A percentile compares a stretch with the other conserved stretches of the same genome.
phyloP scores from a whole-genome alignment of 2,113 vertebrate genomes.

The Channa maculata region DNA sequence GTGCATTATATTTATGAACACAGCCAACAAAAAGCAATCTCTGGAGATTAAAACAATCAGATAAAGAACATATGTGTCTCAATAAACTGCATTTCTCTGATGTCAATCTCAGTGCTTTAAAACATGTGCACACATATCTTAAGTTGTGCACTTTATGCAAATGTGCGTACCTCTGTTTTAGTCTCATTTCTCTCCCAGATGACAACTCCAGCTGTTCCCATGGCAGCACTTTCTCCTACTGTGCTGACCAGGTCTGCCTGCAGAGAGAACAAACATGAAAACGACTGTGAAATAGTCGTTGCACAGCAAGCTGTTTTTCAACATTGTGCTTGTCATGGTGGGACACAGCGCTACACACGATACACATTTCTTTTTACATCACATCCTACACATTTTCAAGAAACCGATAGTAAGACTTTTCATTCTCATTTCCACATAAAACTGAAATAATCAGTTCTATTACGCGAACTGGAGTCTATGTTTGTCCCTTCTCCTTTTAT shows the following conservation, averaged over 20 bases:
- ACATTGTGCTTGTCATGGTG: neutral
- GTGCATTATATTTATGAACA: no score
- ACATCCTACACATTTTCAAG: neutral
- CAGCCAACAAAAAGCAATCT: no score
- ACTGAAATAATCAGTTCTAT: neutral
- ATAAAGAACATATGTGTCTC: no score
- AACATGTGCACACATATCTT: neutral
- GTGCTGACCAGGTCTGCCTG: conserved; percentile 90
- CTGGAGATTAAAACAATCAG: no score
- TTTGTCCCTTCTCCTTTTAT: neutral
- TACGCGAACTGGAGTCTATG: neutral
- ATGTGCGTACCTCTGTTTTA: conserved; percentile 79
- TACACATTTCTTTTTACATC: neutral
- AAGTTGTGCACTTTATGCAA: conserved; percentile 7
- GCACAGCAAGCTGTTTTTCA: neutral
- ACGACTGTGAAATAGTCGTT: neutral
- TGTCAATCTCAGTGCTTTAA: no score
- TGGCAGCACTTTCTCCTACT: conserved; percentile 90
- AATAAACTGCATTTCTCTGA: no score
- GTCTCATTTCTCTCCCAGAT: conserved; percentile 86
- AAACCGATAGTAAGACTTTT: no score
- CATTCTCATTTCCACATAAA: no score
- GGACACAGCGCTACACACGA: no score
- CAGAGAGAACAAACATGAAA: conserved; percentile 7
- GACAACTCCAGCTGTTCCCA: conserved; percentile 91